Conservation (phyloP, 2,113 vertebrate genomes). For the Phyllopteryx taeniolatus region DNA sequence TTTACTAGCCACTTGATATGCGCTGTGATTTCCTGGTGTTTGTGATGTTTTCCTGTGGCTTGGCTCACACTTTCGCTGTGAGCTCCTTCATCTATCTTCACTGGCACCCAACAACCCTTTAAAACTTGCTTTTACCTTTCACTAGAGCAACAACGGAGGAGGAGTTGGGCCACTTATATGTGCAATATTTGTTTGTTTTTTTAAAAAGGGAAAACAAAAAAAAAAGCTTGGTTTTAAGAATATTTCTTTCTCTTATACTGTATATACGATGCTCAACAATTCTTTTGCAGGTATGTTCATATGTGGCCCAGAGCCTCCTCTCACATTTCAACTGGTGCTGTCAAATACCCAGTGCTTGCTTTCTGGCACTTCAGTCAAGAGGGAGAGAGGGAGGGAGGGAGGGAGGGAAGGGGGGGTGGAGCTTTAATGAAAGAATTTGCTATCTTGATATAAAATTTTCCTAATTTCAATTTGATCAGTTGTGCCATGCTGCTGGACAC, state of each 20-base stretch:
- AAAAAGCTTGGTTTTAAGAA: not conserved
- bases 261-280: not conserved
- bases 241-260: not conserved
- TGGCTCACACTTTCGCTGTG: conserved; percentile 5
- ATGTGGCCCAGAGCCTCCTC: conserved; percentile 1
- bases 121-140: conserved; percentile 25
- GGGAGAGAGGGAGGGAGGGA: too few species aligned
- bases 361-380: conserved; percentile 16
- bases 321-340: conserved; percentile 49
- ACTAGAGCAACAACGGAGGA: not conserved
- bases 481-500: conserved; percentile 54
- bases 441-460: conserved; percentile 16
- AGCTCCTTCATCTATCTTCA: conserved; percentile 8
- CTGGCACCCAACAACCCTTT: conserved; percentile 33
- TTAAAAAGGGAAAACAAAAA: conserved; percentile 4
- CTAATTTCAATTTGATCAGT: conserved; percentile 10
- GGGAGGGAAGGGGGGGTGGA: conserved; percentile 4
- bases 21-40: conserved; percentile 15
- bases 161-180: not conserved
- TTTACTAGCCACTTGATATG: conserved; percentile 6
- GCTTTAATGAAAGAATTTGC: conserved; percentile 36
- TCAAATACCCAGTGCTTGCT: conserved; percentile 48
- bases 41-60: not conserved
- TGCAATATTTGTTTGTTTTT: not conserved
- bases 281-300: not conserved